Base-by-base conservation (phyloP, 2,113 vertebrate species). In the Cynoglossus semilaevis region DNA sequence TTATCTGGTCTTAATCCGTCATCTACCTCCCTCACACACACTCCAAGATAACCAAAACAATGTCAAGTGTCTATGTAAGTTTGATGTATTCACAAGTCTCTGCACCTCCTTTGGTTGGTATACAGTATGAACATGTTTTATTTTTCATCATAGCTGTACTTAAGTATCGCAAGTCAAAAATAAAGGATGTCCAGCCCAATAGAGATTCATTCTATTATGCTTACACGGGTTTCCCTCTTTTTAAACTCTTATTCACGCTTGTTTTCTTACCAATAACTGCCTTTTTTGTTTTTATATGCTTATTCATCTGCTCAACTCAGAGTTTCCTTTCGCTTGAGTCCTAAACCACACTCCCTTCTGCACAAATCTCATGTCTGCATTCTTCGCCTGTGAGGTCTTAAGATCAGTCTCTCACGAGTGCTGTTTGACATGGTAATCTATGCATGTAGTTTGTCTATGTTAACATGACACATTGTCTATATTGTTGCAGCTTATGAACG, bases 341-440 rank as follows among this genome's bases (percentile, higher is more conserved):
- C 70, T 70, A 55, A 81, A 86, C 79, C 79, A 70, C 82, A 81
- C 49, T 82, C 74, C 73, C 69, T 82, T 41, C 72, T 77, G 77
- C 72, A 68, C 61, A 54, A 70, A 85, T 87, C 74, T 77, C 49
- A 66, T 87, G 80, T 83, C 85, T 84, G 75, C 88, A 88, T 88
- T 89, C 84, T 86, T 89, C 79, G 75, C 74, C 18, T 79, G 81
- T 88, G 86, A 89, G 86, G 83, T 89, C 82, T 85, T 86, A 17
- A 72, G 76, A 83, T 85, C 73, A 56, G 73, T 83, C 69, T 74
- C 82, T 80, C 45, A n/a, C 51, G 70, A 85, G 76, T 59, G 76
- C 72, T 66, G 67, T 72, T 81, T 74, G 85, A 87, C 85, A 81
- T 56, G 8, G 69, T 81, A 79, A 85, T 85, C 77, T 80, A 77